Conservation (phyloP, 2,888 invertebrate species). For the Zygogramma bicolorata region DNA sequence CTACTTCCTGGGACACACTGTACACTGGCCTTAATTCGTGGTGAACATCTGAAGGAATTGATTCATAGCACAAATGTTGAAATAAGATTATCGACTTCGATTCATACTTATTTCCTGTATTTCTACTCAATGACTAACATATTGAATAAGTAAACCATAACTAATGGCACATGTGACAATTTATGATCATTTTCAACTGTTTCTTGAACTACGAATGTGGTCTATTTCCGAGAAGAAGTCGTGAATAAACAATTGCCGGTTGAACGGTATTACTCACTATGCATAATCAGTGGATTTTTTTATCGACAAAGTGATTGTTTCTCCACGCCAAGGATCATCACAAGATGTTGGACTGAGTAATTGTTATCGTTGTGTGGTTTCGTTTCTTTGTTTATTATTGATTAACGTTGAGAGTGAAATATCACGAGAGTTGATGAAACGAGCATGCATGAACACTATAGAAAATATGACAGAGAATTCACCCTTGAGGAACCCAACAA, state of each 20-base stretch:
- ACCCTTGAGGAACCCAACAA: too few species aligned
- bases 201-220: conserved; percentile 32
- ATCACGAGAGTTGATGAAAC: too few species aligned
- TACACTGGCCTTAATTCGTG: too few species aligned
- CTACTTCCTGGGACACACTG: too few species aligned
- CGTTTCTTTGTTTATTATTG: neutral
- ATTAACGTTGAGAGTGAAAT: neutral
- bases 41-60: too few species aligned
- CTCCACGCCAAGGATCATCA: neutral
- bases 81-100: too few species aligned
- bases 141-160: conserved; percentile 28
- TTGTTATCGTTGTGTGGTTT: neutral
- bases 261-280: conserved; percentile 31
- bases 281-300: conserved; percentile 23
- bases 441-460: too few species aligned
- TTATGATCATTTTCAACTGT: conserved; percentile 31
- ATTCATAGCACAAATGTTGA: too few species aligned
- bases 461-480: too few species aligned
- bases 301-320: conserved; percentile 20
- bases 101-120: conserved; percentile 17
- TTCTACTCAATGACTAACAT: conserved; percentile 29
- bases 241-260: conserved; percentile 28
- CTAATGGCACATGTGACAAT: conserved; percentile 36
- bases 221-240: conserved; percentile 29
- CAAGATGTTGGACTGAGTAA: conserved; percentile 1